Evolutionary conservation across 2,113 vertebrate species (phyloP).

Genomic region (Aepyceros melampus): DNA sequence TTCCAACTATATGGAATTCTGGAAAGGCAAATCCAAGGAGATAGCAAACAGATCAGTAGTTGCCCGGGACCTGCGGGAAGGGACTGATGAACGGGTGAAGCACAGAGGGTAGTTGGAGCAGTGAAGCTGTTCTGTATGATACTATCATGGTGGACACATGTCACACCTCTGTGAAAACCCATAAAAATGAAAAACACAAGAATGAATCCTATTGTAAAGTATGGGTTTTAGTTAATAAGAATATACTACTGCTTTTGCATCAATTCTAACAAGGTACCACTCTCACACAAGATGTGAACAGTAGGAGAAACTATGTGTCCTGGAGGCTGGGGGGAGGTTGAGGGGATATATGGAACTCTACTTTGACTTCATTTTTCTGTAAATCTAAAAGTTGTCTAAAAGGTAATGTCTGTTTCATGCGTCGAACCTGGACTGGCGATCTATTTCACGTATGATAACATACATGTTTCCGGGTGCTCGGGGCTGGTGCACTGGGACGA

Average conservation of each 20-base stretch:
- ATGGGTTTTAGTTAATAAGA: background rate
- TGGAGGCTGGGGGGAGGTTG: too few species aligned
- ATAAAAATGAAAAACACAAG: background rate
- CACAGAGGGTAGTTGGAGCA: background rate
- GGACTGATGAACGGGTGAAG: background rate
- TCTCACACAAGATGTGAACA: background rate
- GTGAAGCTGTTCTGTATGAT: background rate
- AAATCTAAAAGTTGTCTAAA: background rate
- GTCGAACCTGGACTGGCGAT: accelerated
- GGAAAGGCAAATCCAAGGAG: background rate
- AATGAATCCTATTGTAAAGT: background rate
- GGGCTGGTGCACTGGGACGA: background rate
- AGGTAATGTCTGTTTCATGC: background rate
- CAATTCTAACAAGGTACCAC: background rate
- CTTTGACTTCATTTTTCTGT: background rate
- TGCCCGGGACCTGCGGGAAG: background rate
- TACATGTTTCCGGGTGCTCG: background rate
- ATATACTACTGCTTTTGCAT: background rate
- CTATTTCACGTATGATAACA: background rate
- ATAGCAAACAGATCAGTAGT: background rate
- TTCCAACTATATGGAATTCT: background rate
- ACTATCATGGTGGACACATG: too few species aligned
- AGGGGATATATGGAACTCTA: background rate
- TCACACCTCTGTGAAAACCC: background rate
- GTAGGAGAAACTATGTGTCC: background rate